Percentiles rank a stretch among this genome's conserved stretches.
Conservation (phyloP, 2,113 vertebrate genomes). For the Syngnathus floridae region DNA sequence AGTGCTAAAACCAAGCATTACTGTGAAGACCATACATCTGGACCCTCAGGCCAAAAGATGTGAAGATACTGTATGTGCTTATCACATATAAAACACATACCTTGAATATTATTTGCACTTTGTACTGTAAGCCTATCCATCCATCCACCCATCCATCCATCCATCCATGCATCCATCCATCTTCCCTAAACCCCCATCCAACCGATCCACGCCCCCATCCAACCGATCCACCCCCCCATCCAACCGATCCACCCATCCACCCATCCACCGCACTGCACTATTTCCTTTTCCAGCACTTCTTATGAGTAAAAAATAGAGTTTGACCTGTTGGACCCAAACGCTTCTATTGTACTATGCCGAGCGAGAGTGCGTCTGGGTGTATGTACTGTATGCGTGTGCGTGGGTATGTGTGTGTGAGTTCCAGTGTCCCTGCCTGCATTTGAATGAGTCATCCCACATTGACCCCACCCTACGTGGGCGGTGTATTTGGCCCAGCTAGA, state of each 20-base stretch:
- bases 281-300: neutral
- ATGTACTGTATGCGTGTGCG: neutral
- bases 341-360: neutral
- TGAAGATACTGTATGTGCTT: neutral
- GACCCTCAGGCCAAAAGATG: too few relatives aligned
- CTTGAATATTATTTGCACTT: neutral
- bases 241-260: too few relatives aligned
- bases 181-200: too few relatives aligned
- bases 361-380: constrained; percentile 13
- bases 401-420: constrained; percentile 28
- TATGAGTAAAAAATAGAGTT: neutral
- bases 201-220: too few relatives aligned
- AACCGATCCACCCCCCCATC: too few relatives aligned
- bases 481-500: constrained; percentile 54
- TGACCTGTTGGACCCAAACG: neutral
- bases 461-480: constrained; percentile 75
- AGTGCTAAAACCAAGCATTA: neutral
- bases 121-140: too few relatives aligned
- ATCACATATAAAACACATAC: neutral
- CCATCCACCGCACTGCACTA: neutral
- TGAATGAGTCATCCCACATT: constrained; percentile 67
- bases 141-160: too few relatives aligned
- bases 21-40: neutral
- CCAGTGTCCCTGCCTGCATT: constrained; percentile 29
- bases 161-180: too few relatives aligned